A percentile compares a stretch with the other conserved stretches of the same genome.
Evolutionary conservation across 2,888 invertebrate genomes (phyloP).

Genomic region (Incurvaria masculella): DNA sequence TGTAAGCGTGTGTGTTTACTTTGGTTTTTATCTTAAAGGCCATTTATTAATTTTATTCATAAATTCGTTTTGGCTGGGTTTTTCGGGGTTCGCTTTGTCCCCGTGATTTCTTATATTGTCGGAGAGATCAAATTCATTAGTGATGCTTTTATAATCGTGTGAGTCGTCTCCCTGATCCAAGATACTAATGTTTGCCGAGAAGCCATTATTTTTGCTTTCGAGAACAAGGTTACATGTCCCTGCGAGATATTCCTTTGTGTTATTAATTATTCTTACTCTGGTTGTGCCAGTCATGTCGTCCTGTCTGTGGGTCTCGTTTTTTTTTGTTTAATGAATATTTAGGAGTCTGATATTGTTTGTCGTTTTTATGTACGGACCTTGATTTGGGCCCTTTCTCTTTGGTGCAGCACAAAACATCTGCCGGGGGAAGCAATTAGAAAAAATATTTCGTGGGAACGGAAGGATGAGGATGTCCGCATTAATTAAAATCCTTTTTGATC

Average conservation of each 20-base stretch:
- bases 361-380: constrained; percentile 29
- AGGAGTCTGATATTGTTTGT: constrained; percentile 17
- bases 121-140: constrained; percentile 29
- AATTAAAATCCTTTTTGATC: constrained; percentile 23
- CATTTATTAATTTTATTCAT: constrained; percentile 44
- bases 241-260: constrained; percentile 40
- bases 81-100: constrained; percentile 28
- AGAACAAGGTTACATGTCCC: constrained; percentile 45
- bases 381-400: constrained; percentile 36
- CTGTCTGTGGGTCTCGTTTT: constrained; percentile 20
- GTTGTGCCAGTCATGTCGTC: constrained; percentile 43
- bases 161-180: constrained; percentile 29
- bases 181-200: constrained; percentile 26
- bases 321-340: constrained; percentile 45
- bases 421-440: constrained; percentile 42
- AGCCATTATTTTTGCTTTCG: constrained; percentile 38
- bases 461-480: constrained; percentile 34
- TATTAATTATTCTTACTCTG: constrained; percentile 51
- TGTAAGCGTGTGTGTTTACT: constrained; percentile 38
- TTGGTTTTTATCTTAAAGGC: constrained; percentile 47
- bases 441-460: constrained; percentile 42
- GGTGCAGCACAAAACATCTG: constrained; percentile 41
- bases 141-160: constrained; percentile 40
- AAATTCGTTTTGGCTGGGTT: constrained; percentile 38
- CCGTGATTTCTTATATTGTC: constrained; percentile 24